phyloP scores from a whole-genome alignment of 2,113 vertebrate species.

The Percopsis transmontana region DNA sequence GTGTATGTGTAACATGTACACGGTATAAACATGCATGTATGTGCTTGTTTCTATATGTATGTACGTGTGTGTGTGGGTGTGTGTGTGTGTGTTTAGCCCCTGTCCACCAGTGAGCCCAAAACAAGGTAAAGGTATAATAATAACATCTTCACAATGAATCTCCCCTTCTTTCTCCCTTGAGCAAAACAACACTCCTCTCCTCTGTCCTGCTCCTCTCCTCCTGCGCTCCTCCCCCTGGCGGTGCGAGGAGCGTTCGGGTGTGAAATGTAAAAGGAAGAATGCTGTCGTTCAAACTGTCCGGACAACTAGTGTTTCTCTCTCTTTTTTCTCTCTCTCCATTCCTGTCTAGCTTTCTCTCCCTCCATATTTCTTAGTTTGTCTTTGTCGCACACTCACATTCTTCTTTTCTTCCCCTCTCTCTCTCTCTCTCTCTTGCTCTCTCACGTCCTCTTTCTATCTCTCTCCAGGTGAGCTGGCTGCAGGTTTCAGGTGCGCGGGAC shows the following conservation, averaged over 20 bases:
- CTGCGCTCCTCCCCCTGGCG: conserved; percentile 57
- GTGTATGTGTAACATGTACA: background rate
- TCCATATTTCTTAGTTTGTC: background rate
- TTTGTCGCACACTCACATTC: background rate
- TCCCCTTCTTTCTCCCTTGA: conserved; percentile 75
- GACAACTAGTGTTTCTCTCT: conserved; percentile 59
- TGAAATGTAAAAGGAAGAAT: conserved; percentile 99
- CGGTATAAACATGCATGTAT: no score
- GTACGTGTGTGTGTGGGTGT: conserved; percentile 13
- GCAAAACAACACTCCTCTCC: conserved; percentile 67
- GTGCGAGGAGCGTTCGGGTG: conserved; percentile 86
- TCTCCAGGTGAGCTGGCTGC: conserved; percentile 69
- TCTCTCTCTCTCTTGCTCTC: background rate
- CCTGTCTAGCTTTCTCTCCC: conserved; percentile 37
- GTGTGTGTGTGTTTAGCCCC: conserved; percentile 25
- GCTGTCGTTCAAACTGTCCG: conserved; percentile 94
- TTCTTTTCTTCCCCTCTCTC: background rate
- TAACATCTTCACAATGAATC: conserved; percentile 76
- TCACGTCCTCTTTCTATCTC: background rate
- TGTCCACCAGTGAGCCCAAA: conserved; percentile 63
- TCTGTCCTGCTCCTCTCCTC: conserved; percentile 38
- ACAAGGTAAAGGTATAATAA: conserved; percentile 79
- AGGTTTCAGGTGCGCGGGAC: conserved; percentile 85
- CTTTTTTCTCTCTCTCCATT: conserved; percentile 9
- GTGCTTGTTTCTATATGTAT: background rate